Percentiles rank a stretch among this genome's conserved stretches.
Conservation (phyloP, 2,797 vertebrate species). For the Manis pentadactyla region DNA sequence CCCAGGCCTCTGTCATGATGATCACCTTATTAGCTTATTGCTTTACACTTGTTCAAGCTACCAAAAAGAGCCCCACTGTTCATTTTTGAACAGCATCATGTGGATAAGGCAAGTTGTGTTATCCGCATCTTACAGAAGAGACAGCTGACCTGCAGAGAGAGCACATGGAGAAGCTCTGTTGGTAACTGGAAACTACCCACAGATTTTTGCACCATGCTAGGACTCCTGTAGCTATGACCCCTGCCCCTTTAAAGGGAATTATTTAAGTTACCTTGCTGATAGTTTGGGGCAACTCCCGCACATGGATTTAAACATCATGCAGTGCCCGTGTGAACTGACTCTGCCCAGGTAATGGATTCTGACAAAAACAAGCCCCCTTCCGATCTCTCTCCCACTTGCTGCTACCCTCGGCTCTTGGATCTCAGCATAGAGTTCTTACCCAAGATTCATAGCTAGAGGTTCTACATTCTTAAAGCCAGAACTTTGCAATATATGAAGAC, state of each 20-base stretch:
- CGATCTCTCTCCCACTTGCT: not conserved
- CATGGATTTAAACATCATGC: not conserved
- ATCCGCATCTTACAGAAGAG: not conserved
- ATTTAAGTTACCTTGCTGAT: not conserved
- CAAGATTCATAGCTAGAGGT: not conserved
- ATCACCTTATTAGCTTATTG: not conserved
- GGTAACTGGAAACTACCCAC: not conserved
- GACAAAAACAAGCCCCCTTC: not conserved
- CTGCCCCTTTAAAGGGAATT: not conserved
- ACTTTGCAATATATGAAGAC: not conserved
- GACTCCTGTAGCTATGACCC: not conserved
- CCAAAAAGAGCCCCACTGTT: not conserved
- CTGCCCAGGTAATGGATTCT: not conserved
- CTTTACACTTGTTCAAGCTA: not conserved
- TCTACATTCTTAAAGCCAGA: not conserved
- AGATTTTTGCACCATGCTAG: not conserved
- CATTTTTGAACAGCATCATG: not conserved
- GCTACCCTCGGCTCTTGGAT: not conserved
- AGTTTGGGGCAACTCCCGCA: not conserved
- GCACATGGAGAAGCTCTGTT: not conserved
- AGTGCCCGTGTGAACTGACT: not conserved
- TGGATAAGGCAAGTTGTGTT: not conserved
- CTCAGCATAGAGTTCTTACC: not conserved
- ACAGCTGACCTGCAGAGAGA: not conserved
- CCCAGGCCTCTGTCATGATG: not conserved